These are phyloP conservation scores for Sebastes kiyomatsui DNA, from an alignment of 2,797 vertebrate genomes.

Conservation along the genomic window DNA sequence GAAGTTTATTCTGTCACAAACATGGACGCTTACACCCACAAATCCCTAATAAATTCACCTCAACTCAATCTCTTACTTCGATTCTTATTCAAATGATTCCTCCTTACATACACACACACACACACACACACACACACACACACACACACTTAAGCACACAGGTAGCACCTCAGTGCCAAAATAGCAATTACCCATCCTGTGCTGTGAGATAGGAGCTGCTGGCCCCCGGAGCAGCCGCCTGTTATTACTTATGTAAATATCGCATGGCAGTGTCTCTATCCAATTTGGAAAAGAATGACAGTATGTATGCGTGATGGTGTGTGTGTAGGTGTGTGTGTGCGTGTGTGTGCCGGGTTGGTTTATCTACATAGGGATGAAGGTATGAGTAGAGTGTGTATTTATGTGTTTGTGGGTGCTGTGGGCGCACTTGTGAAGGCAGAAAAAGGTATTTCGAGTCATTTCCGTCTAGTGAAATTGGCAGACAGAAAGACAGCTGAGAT, in stretches of 20 bases:
- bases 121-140: slow-evolving; percentile 7
- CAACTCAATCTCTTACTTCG: not conserved
- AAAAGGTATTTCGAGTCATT: slow-evolving; percentile 36
- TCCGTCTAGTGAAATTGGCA: slow-evolving; percentile 30
- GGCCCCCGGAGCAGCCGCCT: slow-evolving; percentile 62
- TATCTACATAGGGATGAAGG: slow-evolving; percentile 48
- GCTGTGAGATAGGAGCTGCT: slow-evolving; percentile 64
- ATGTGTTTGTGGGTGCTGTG: slow-evolving; percentile 6
- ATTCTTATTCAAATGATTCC: slow-evolving; percentile 43
- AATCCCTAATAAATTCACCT: slow-evolving; percentile 26
- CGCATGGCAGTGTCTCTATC: slow-evolving; percentile 67
- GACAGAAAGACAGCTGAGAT: slow-evolving; percentile 1
- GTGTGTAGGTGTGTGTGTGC: slow-evolving; percentile 25
- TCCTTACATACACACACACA: slow-evolving; percentile 9
- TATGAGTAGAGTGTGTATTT: slow-evolving; percentile 36
- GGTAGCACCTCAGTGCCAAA: slow-evolving; percentile 71
- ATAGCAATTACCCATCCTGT: slow-evolving; percentile 71
- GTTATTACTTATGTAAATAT: slow-evolving; percentile 81
- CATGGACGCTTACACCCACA: not conserved
- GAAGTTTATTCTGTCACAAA: slow-evolving; percentile 22
- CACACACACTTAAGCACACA: slow-evolving; percentile 23
- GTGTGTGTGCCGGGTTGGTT: slow-evolving; percentile 15
- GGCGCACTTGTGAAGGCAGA: slow-evolving; percentile 10
- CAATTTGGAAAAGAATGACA: slow-evolving; percentile 68
- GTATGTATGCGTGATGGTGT: slow-evolving; percentile 26